Evolutionary conservation across 1,140 invertebrate species (phyloP), one percentile per base, ranked within the genome.

Genomic region (Heliconius melpomene): DNA sequence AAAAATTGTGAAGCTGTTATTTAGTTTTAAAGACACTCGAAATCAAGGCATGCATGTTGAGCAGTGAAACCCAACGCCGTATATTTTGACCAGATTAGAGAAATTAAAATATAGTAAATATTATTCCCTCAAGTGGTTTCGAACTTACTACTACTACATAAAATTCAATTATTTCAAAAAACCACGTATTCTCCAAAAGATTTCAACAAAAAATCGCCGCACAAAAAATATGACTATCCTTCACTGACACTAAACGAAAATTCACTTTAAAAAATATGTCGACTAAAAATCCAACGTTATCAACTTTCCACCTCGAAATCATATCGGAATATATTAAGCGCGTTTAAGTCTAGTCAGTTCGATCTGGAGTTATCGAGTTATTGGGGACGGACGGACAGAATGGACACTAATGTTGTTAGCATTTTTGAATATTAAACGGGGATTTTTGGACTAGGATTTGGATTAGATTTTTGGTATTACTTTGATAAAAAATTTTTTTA

Each of bases 351-450:
- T 81, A 81, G 79, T 81, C 79, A 75, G 73, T 75, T 81, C 79
- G 79, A 81, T 81, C 79, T 76, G 76, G n/a, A 72, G 79, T 81
- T 81, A 81, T 81, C 73, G 75, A 81, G 79, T 81, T 81, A 81
- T 76, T 74, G 40, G 60, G 75, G 54, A 74, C 76, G 79, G 52
- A 81, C 76, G 76, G 79, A 81, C 79, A 81, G 32, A 75, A 78
- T 72, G 74, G 77, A 74, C 73, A 70, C 77, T 81, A 81, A 81
- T 74, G 57, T 46, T 60, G 76, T 81, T 78, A 81, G 75, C 79
- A 71, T 81, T 81, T 80, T 81, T 81, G 60, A 66, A 29, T 66
- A 66, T 66, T 66, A 26, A 66, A 23, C 23, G 8, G 3, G n/a
- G 23, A 29, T 66, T 66, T 66, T 66, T 66, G 20, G 60, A 29